Conservation (phyloP, 2,113 vertebrate genomes). For the Hyla sarda region DNA sequence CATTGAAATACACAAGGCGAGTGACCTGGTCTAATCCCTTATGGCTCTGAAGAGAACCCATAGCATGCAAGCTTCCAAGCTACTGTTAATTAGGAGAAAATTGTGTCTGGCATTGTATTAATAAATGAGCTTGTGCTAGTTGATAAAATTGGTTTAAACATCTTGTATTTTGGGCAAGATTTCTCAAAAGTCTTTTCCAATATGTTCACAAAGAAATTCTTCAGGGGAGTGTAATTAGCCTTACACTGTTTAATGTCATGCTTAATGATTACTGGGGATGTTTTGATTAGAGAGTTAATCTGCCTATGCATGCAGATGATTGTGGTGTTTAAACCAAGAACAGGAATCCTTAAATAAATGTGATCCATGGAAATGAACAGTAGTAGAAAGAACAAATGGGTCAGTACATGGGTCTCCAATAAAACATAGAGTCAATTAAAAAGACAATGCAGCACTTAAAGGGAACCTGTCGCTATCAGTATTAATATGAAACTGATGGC, state of each 20-base stretch:
- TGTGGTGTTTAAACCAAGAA: constrained; percentile 71
- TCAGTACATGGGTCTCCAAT: constrained; percentile 65
- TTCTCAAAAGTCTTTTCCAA: constrained; percentile 68
- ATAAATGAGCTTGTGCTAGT: constrained; percentile 62
- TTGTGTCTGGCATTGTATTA: constrained; percentile 58
- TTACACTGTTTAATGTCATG: constrained; percentile 77
- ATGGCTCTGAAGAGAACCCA: constrained; percentile 15
- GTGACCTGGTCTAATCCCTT: constrained; percentile 43
- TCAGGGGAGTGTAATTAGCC: constrained; percentile 73
- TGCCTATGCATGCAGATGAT: constrained; percentile 72
- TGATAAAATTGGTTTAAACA: constrained; percentile 65
- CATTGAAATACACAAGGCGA: constrained; percentile 39
- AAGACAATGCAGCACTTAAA: constrained; percentile 62
- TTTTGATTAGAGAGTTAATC: constrained; percentile 83
- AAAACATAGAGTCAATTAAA: constrained; percentile 66
- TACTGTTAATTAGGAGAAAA: constrained; percentile 57
- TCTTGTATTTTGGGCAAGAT: constrained; percentile 67
- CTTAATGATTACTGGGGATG: constrained; percentile 77
- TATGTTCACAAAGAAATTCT: constrained; percentile 75
- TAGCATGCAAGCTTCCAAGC: constrained; percentile 33
- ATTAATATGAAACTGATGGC: too few species aligned
- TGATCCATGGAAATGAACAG: constrained; percentile 71
- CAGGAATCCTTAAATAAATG: constrained; percentile 64
- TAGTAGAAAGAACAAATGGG: constrained; percentile 67
- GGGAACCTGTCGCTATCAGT: too few species aligned